These are phyloP conservation scores for Drosophila melanogaster DNA, from an alignment of 1,140 invertebrate species.

Conservation along the genomic window Release_6_plus_ISO1_MT NT_033779.5:17848001-17848500, in stretches of 20 bases:
- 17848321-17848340: constrained; percentile 38
- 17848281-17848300: constrained; percentile 14
- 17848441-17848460: constrained; percentile 48
- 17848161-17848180: constrained; percentile 37
- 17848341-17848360: constrained; percentile 43
- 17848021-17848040: constrained; percentile 80
- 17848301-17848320: constrained; percentile 4
- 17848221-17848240: constrained; percentile 5
- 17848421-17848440: constrained; percentile 43
- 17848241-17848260: constrained; percentile 53
- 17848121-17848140: constrained; percentile 5
- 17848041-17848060: constrained; percentile 72
- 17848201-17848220: constrained; percentile 7
- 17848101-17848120: constrained; percentile 2
- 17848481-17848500: constrained; percentile 40
- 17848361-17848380: constrained; percentile 60
- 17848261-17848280: constrained; percentile 35
- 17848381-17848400: constrained; percentile 62
- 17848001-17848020: constrained; percentile 80
- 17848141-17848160: constrained; percentile 22
- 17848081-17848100: constrained; percentile 67
- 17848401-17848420: constrained; percentile 48
- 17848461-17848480: constrained; percentile 7
- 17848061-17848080: constrained; percentile 71
- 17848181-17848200: constrained; percentile 43